These are phyloP conservation scores for Hedya salicella DNA, from an alignment of 2,888 invertebrate species.

Conservation along the genomic window DNA sequence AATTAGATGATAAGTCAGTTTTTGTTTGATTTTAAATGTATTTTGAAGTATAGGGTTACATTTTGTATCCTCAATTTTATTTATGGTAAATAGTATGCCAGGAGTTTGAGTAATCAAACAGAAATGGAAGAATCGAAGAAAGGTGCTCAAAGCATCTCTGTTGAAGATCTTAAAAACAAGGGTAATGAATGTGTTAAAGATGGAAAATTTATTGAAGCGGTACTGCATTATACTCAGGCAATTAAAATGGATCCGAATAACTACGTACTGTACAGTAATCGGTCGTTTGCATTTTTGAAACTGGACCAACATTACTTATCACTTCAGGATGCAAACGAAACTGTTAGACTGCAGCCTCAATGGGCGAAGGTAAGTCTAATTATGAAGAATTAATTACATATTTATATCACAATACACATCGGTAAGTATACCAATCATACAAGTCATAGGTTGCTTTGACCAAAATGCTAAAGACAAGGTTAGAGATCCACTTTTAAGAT, in stretches of 20 bases:
- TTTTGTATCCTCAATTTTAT: constrained; percentile 5
- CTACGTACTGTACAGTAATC: constrained; percentile 90
- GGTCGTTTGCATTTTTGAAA: constrained; percentile 92
- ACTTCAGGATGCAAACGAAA: constrained; percentile 91
- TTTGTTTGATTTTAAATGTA: constrained; percentile 4
- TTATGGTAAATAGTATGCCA: constrained; percentile 25
- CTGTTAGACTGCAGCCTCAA: constrained; percentile 89
- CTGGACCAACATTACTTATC: constrained; percentile 91
- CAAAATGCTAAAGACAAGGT: no score
- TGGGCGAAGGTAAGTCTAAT: constrained; percentile 89
- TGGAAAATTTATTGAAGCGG: constrained; percentile 90
- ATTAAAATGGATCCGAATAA: constrained; percentile 90
- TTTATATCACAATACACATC: no score
- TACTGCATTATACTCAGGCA: constrained; percentile 91
- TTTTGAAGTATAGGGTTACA: constrained; percentile 16
- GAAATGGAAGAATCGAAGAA: constrained; percentile 73
- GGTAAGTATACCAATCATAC: not conserved
- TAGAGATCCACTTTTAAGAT: no score
- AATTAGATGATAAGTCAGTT: constrained; percentile 25
- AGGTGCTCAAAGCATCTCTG: constrained; percentile 57
- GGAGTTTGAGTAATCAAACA: constrained; percentile 12
- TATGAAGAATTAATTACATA: no score
- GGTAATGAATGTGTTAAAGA: constrained; percentile 91
- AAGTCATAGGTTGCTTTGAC: not conserved
- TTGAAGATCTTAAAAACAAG: constrained; percentile 87